Conservation (phyloP, 2,113 vertebrate genomes). For the Proteles cristata region DNA sequence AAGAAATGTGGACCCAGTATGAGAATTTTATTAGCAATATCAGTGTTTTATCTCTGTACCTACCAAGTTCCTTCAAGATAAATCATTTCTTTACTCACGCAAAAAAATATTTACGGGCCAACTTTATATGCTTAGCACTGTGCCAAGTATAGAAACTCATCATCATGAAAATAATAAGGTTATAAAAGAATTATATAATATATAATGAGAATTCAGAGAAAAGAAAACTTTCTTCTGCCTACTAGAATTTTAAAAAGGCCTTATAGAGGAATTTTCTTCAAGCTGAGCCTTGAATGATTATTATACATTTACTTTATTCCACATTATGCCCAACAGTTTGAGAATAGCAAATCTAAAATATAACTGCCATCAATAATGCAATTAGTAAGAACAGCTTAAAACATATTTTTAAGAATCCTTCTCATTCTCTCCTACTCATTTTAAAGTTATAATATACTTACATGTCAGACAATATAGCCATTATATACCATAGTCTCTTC, state of each 20-base stretch:
- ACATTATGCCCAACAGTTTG: background rate
- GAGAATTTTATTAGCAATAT: conserved; percentile 21
- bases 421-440: background rate
- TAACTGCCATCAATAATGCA: background rate
- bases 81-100: background rate
- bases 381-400: background rate
- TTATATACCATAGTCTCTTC: background rate
- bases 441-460: background rate
- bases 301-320: background rate
- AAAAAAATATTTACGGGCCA: background rate
- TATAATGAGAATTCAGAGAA: background rate
- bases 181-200: background rate
- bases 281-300: background rate
- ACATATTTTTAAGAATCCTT: background rate
- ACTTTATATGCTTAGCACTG: background rate
- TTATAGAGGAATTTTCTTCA: background rate
- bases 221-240: background rate
- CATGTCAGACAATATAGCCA: background rate
- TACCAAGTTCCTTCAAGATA: conserved; percentile 14
- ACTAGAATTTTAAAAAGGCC: background rate
- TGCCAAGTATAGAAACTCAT: background rate
- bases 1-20: background rate
- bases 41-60: background rate
- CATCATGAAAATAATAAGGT: background rate
- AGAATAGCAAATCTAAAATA: background rate